phyloP scores from a whole-genome alignment of 2,113 vertebrate species.

The Lates calcarifer region DNA sequence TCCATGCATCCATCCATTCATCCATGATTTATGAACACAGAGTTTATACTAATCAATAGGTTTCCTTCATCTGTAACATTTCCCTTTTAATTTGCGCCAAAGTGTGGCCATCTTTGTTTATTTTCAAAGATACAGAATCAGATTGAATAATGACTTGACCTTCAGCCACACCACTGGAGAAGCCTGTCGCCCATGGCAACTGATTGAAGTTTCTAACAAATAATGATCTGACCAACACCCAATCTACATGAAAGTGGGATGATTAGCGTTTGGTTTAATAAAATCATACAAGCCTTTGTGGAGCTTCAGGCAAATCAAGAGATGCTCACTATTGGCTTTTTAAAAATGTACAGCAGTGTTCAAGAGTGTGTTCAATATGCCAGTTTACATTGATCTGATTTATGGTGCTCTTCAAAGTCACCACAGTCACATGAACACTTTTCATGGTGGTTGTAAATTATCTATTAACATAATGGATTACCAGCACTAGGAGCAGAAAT shows the following conservation, averaged over 20 bases:
- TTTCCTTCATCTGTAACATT: slow-evolving; percentile 2
- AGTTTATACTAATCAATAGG: not conserved
- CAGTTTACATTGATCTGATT: slow-evolving; percentile 40
- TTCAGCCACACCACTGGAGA: slow-evolving; percentile 39
- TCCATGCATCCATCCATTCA: not conserved
- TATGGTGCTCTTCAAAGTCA: slow-evolving; percentile 53
- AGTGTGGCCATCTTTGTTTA: slow-evolving; percentile 18
- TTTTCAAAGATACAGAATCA: slow-evolving; percentile 36
- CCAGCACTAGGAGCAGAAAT: not conserved
- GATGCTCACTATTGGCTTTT: slow-evolving; percentile 15
- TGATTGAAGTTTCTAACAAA: slow-evolving; percentile 6
- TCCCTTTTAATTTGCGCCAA: slow-evolving; percentile 12
- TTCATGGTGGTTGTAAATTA: slow-evolving; percentile 60
- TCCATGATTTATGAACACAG: slow-evolving; percentile 35
- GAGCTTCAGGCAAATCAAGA: slow-evolving; percentile 27
- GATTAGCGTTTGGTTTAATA: not conserved
- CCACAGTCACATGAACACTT: slow-evolving; percentile 43
- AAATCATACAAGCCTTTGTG: not conserved
- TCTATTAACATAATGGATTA: slow-evolving; percentile 61
- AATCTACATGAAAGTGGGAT: not conserved
- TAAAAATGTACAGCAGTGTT: slow-evolving; percentile 33
- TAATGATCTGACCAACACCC: slow-evolving; percentile 26
- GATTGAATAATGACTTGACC: slow-evolving; percentile 51
- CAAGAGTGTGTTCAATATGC: slow-evolving; percentile 12
- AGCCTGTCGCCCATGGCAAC: slow-evolving; percentile 50